Conservation (phyloP, 2,113 vertebrate species). For the Nyctereutes procyonoides region DNA sequence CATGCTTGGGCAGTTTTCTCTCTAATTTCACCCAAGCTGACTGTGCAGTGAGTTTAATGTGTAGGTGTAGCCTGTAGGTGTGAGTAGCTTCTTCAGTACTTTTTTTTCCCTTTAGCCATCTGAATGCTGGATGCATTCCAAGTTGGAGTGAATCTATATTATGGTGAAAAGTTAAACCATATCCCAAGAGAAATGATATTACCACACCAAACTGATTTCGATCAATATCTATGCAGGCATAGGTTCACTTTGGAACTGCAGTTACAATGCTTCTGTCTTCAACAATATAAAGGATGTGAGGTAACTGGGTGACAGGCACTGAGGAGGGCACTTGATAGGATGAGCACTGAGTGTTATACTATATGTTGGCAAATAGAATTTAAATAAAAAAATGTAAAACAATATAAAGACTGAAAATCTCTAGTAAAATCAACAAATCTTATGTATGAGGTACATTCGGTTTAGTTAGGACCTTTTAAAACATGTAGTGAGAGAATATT, state of each 20-base stretch:
- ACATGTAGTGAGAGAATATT: not conserved
- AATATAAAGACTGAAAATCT: not conserved
- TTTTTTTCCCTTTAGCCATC: conserved; percentile 24
- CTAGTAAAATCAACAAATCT: not conserved
- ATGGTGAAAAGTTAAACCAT: conserved; percentile 41
- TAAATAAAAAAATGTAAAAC: not conserved
- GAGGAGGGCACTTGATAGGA: too few relatives aligned
- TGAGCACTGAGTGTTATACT: too few relatives aligned
- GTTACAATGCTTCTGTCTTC: not conserved
- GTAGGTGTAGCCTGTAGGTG: conserved; percentile 79
- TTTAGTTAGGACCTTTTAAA: not conserved
- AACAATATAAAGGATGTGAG: not conserved
- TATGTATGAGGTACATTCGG: not conserved
- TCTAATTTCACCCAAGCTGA: conserved; percentile 86
- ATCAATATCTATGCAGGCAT: conserved; percentile 13
- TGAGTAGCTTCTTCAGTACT: conserved; percentile 74
- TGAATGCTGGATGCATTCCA: conserved; percentile 40
- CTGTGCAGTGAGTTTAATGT: conserved; percentile 82
- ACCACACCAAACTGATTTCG: not conserved
- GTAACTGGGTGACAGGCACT: too few relatives aligned
- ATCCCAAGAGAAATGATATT: conserved; percentile 19
- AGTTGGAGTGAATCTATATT: conserved; percentile 13
- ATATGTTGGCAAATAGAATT: too few relatives aligned
- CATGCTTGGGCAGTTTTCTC: conserved; percentile 85
- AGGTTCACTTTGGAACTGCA: not conserved